Evolutionary conservation across 2,888 invertebrate species (phyloP), one percentile per base, ranked within the genome.

Genomic region (Himalopsyche japonica): DNA sequence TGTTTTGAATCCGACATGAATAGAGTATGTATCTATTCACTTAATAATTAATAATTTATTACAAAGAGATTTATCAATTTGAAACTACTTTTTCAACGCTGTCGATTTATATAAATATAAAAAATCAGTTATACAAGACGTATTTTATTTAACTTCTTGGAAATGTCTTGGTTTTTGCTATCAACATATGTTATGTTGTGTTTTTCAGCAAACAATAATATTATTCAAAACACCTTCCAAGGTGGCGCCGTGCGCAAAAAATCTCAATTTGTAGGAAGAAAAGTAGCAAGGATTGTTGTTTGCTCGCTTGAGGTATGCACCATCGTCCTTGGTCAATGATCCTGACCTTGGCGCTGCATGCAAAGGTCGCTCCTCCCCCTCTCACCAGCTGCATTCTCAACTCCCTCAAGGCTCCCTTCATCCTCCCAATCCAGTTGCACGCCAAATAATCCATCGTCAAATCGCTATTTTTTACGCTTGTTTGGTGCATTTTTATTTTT

Each of bases 271-370:
- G 7, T 1, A 57, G 10, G 57, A 24, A 57, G 7, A 24, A 57
- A 20, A 20, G 20, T 15, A 57, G 7, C 57, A 20, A 57, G 20
- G 57, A 57, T 57, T 20, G 57, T 57, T 57, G 57, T 57, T 57
- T 24, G 57, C 57, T 57, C 57, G 57, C 24, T 20, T 20, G 20
- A 57, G 57, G 8, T 57, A 57, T 57, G 57, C 57, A 57, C 57
- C 83, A 80, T 70, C 83, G 86, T 81, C 86, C 85, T 85, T 85
- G 86, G 86, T 85, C 86, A 85, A 86, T 85, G 86, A 80, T 85
- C 86, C 86, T 85, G 86, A 86, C 86, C 86, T 86, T 86, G 86
- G 30, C 43, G 82, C 32, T 82, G 77, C 85, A 81, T 80, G 83
- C 85, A 84, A 86, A 86, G 86, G 86, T 85, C 86, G 86, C 80